Conservation (phyloP, 2,113 vertebrate genomes). For the Peromyscus maniculatus region DNA sequence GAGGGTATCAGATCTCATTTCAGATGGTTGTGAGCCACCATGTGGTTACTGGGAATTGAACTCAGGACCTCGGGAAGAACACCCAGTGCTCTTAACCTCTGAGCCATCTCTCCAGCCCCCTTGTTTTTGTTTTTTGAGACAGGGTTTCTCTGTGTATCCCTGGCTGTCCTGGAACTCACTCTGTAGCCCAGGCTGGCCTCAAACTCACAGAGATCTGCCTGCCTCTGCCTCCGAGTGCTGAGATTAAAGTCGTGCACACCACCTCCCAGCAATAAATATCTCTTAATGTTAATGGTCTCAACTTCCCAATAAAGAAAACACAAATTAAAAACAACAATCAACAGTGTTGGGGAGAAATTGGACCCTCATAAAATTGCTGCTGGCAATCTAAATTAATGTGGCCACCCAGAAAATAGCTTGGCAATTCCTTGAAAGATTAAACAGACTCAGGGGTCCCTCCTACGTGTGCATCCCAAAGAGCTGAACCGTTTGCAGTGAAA, state of each 20-base stretch:
- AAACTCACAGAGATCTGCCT: neutral
- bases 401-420: neutral
- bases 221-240: neutral
- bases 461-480: neutral
- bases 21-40: no score
- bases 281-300: neutral
- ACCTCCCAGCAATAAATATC: neutral
- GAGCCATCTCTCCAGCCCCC: neutral
- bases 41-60: no score
- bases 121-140: neutral
- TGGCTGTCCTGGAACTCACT: neutral
- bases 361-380: neutral
- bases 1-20: no score
- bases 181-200: neutral
- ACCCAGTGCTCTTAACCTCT: no score
- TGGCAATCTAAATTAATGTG: neutral
- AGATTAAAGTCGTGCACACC: neutral
- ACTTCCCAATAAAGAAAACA: neutral
- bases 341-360: neutral
- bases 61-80: no score
- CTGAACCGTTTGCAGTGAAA: neutral
- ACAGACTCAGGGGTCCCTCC: neutral
- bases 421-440: neutral
- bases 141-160: neutral
- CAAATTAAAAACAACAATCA: slow-evolving; percentile 7